Percentiles rank a stretch among this genome's conserved stretches.
Evolutionary conservation across 2,113 vertebrate species (phyloP).

Genomic region (Neodontobutis hainanensis): DNA sequence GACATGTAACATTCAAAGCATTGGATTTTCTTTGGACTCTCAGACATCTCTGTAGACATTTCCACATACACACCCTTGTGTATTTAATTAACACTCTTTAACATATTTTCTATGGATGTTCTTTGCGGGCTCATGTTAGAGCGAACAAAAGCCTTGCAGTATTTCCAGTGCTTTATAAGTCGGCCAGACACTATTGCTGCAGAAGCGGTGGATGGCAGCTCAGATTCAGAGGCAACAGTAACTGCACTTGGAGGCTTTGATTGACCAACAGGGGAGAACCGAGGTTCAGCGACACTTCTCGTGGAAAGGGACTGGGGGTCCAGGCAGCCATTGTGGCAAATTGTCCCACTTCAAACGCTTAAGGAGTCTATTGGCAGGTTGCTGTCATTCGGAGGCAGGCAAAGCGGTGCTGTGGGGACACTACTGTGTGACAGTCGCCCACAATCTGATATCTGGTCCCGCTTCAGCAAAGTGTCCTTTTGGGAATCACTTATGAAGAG

Average conservation of each 20-base stretch:
- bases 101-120: not conserved
- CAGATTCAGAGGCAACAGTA: conserved; percentile 9
- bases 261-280: conserved; percentile 40
- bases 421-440: conserved; percentile 53
- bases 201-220: conserved; percentile 5
- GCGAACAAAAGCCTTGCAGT: not conserved
- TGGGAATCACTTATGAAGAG: conserved; percentile 69
- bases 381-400: conserved; percentile 39
- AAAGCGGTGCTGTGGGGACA: conserved; percentile 35
- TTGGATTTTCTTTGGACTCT: not conserved
- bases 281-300: conserved; percentile 36
- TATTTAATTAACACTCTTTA: conserved; percentile 3
- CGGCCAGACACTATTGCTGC: not conserved
- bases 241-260: conserved; percentile 41
- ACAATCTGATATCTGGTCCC: conserved; percentile 57
- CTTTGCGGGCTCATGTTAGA: not conserved
- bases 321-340: conserved; percentile 12
- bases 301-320: conserved; percentile 24
- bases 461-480: conserved; percentile 57
- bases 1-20: not conserved
- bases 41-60: too few species aligned
- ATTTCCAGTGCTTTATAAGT: not conserved
- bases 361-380: conserved; percentile 57
- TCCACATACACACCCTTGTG: not conserved
- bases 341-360: conserved; percentile 42